Evolutionary conservation across 2,888 invertebrate species (phyloP).

Genomic region (Scelioninae gen. 2): DNA sequence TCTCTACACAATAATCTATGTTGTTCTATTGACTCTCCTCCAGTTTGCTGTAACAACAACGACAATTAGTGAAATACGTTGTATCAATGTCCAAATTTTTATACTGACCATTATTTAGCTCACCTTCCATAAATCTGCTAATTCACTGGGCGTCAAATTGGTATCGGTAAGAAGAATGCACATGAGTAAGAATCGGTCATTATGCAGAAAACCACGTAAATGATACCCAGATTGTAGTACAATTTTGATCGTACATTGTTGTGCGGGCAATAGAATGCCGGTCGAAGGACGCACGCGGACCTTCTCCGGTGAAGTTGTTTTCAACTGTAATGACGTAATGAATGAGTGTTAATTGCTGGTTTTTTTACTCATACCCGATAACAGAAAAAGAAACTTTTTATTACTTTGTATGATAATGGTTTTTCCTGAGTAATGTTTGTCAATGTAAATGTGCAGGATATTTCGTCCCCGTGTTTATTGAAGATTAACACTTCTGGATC

Average conservation of each 20-base stretch:
- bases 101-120: constrained; percentile 1
- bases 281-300: constrained; percentile 94
- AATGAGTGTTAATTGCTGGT: no score
- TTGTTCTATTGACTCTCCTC: constrained; percentile 80
- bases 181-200: constrained; percentile 92
- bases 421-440: constrained; percentile 80
- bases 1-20: constrained; percentile 84
- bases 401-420: constrained; percentile 83
- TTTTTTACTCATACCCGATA: no score
- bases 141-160: constrained; percentile 79
- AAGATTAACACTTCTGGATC: constrained; percentile 83
- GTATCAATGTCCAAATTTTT: neutral
- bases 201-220: constrained; percentile 80
- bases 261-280: constrained; percentile 83
- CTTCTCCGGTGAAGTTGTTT: constrained; percentile 97
- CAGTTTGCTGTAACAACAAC: constrained; percentile 72
- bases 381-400: neutral
- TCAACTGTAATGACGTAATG: constrained; percentile 80
- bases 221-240: constrained; percentile 85
- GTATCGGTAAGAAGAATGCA: constrained; percentile 81
- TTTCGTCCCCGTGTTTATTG: constrained; percentile 81
- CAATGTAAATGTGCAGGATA: constrained; percentile 81
- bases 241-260: constrained; percentile 81
- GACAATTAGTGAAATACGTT: constrained; percentile 3
- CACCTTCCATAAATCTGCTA: constrained; percentile 86